These are phyloP conservation scores for Hirtodrosophila duncani DNA, from an alignment of 2,888 invertebrate species.

Conservation along the genomic window DNA sequence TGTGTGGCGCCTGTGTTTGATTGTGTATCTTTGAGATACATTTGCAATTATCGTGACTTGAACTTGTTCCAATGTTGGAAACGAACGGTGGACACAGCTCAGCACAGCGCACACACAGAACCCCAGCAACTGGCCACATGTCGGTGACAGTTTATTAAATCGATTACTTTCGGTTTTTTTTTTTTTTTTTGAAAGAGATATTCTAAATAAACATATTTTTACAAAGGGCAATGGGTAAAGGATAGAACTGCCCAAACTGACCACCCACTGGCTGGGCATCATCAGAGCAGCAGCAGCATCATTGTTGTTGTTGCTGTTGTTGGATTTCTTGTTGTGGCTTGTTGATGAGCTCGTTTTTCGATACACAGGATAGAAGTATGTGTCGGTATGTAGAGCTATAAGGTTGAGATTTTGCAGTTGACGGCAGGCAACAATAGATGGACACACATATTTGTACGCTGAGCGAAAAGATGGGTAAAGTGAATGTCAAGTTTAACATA, in stretches of 20 bases:
- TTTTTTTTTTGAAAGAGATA: no score
- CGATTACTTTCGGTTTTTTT: slow-evolving; percentile 75
- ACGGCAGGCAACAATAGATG: slow-evolving; percentile 42
- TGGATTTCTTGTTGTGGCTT: slow-evolving; percentile 3
- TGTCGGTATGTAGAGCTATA: slow-evolving; percentile 13
- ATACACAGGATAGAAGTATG: no score
- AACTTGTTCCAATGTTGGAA: slow-evolving; percentile 47
- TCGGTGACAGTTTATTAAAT: slow-evolving; percentile 78
- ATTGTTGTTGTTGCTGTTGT: slow-evolving; percentile 9
- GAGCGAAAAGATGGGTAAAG: no score
- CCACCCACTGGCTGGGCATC: slow-evolving; percentile 60
- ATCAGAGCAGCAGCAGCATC: no score
- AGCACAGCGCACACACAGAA: neutral
- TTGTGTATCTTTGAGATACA: slow-evolving; percentile 66
- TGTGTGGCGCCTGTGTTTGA: slow-evolving; percentile 16
- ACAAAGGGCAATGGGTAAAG: slow-evolving; percentile 10
- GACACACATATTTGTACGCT: no score
- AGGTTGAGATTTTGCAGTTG: slow-evolving; percentile 20
- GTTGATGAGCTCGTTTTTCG: slow-evolving; percentile 17
- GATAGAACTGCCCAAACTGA: slow-evolving; percentile 25
- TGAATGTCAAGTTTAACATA: no score
- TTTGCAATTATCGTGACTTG: slow-evolving; percentile 77
- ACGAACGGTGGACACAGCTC: neutral
- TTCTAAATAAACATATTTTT: slow-evolving; percentile 72
- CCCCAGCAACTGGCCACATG: slow-evolving; percentile 53